Evolutionary conservation across 23 tunicate genomes (phyloP).

Genomic region (Diplosoma virens): DNA sequence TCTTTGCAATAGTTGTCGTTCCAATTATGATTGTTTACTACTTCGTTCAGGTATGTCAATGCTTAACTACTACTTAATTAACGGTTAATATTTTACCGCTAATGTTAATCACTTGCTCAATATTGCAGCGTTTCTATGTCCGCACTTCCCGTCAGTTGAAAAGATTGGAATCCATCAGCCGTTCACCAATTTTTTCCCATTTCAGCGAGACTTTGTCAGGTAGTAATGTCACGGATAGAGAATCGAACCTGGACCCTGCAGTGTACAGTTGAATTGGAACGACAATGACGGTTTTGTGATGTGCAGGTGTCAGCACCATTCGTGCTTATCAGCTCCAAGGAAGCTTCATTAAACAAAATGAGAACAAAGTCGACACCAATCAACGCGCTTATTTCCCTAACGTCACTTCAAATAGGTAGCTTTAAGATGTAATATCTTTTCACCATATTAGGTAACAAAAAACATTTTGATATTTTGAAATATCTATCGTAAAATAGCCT

Average conservation of each 20-base stretch:
- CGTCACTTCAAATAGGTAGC: slow-evolving; percentile 66
- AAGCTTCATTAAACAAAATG: slow-evolving; percentile 47
- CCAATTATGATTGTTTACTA: slow-evolving; percentile 42
- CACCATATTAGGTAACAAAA: no score
- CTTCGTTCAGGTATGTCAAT: slow-evolving; percentile 46
- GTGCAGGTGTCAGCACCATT: slow-evolving; percentile 64
- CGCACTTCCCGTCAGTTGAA: slow-evolving; percentile 68
- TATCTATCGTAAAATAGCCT: no score
- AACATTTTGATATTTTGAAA: no score
- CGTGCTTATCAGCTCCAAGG: slow-evolving; percentile 50
- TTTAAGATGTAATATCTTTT: no score
- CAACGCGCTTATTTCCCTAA: slow-evolving; percentile 70
- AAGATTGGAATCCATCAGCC: slow-evolving; percentile 61
- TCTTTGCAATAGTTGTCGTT: slow-evolving; percentile 51
- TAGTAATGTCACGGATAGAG: neutral
- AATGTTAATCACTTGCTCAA: neutral
- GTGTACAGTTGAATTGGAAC: no score
- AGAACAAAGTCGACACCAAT: slow-evolving; percentile 60
- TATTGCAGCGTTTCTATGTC: slow-evolving; percentile 49
- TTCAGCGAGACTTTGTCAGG: slow-evolving; percentile 82
- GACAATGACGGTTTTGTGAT: neutral
- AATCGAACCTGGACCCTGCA: no score
- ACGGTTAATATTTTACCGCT: neutral
- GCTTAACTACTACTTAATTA: no score
- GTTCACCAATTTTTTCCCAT: slow-evolving; percentile 81